phyloP scores from a whole-genome alignment of 2,888 invertebrate genomes.

The Microctonus brassicae region DNA sequence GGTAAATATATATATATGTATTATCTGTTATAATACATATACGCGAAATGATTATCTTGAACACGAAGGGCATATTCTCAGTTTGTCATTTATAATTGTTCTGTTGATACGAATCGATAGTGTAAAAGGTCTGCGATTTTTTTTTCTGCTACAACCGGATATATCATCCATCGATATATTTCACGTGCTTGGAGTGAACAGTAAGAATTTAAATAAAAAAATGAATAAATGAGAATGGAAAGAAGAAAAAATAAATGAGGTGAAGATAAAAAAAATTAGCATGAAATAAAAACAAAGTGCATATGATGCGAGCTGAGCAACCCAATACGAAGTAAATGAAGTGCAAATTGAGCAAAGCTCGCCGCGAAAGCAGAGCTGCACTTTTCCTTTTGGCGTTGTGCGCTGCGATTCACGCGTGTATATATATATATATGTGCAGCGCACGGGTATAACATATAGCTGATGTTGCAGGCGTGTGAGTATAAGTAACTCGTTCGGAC shows the following conservation, averaged over 20 bases:
- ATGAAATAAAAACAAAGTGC: neutral
- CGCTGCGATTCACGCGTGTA: slow-evolving; percentile 28
- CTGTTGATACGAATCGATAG: too few species aligned
- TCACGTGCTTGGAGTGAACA: too few species aligned
- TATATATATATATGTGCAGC: neutral
- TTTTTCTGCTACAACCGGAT: too few species aligned
- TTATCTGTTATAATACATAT: too few species aligned
- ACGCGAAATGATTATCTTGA: too few species aligned
- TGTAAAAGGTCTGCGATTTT: too few species aligned
- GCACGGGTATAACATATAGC: too few species aligned
- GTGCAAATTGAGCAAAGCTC: slow-evolving; percentile 65
- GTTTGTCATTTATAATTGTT: neutral
- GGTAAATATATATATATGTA: too few species aligned
- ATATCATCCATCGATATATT: too few species aligned
- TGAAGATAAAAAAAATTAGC: slow-evolving; percentile 35
- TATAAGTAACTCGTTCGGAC: slow-evolving; percentile 59
- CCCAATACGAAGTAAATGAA: slow-evolving; percentile 65
- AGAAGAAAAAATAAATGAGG: neutral
- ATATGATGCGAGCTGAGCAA: slow-evolving; percentile 58
- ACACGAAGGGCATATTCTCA: too few species aligned
- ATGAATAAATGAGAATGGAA: too few species aligned
- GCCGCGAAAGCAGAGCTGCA: slow-evolving; percentile 47
- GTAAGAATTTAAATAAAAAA: too few species aligned
- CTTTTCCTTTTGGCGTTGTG: slow-evolving; percentile 47
- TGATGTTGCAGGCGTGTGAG: slow-evolving; percentile 30